Evolutionary conservation across 2,113 vertebrate genomes (phyloP).

Genomic region (Psilopsiagon aurifrons): DNA sequence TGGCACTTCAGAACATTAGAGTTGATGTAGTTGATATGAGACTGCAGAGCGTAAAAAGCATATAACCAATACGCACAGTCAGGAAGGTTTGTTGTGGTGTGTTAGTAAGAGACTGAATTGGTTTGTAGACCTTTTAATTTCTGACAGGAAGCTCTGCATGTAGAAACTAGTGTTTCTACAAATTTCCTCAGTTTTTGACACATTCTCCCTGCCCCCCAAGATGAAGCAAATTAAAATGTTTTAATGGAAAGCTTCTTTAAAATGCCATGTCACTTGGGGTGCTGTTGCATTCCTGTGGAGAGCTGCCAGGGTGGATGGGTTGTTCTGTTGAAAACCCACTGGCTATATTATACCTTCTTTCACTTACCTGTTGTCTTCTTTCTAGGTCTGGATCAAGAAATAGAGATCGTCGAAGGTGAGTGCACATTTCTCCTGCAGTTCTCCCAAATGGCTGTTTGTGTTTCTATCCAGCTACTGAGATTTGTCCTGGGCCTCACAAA

Average conservation of each 20-base stretch:
- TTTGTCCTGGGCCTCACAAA: not conserved
- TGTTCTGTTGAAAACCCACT: not conserved
- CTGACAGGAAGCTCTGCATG: not conserved
- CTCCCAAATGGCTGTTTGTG: not conserved
- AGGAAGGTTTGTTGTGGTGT: not conserved
- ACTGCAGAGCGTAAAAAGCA: not conserved
- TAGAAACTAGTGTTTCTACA: not conserved
- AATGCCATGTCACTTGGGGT: not conserved
- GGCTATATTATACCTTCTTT: not conserved
- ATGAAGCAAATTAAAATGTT: not conserved
- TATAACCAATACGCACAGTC: not conserved
- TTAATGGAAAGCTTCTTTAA: not conserved
- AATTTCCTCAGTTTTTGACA: not conserved
- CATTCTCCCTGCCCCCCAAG: not conserved
- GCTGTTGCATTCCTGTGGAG: not conserved
- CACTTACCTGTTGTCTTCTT: not conserved
- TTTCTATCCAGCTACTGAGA: not conserved
- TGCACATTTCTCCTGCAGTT: not conserved
- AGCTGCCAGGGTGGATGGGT: not conserved
- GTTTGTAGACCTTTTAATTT: not conserved
- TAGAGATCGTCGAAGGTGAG: slow-evolving; percentile 84
- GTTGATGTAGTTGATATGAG: not conserved
- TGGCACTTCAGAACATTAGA: not conserved
- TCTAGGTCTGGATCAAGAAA: slow-evolving; percentile 91
- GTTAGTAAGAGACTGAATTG: not conserved